These are phyloP conservation scores for Ptychobarbus kaznakovi DNA, from an alignment of 2,797 vertebrate species.

Conservation along the genomic window DNA sequence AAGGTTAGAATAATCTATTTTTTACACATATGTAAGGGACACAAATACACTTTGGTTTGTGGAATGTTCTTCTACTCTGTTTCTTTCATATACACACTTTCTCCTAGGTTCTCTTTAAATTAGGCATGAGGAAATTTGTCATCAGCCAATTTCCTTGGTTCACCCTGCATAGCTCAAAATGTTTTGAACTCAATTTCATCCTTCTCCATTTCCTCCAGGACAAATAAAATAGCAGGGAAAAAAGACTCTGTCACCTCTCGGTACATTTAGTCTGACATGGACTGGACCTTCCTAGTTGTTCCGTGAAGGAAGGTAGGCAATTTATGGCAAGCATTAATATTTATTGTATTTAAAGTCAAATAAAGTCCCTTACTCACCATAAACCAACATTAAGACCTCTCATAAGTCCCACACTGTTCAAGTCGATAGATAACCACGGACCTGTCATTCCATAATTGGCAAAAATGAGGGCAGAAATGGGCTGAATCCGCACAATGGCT, in stretches of 20 bases:
- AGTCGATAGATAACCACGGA: conserved; percentile 38
- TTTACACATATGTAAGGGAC: neutral
- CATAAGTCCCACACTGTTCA: conserved; percentile 33
- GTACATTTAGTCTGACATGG: neutral
- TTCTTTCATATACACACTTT: neutral
- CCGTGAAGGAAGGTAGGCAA: neutral
- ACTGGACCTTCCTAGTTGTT: neutral
- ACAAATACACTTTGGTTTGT: neutral
- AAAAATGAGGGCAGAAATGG: conserved; percentile 28
- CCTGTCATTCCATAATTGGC: conserved; percentile 43
- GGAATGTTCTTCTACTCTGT: neutral
- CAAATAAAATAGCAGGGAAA: conserved; percentile 15
- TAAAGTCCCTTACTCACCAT: conserved; percentile 18
- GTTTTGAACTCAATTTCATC: conserved; percentile 9
- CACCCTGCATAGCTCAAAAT: neutral
- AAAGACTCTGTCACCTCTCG: neutral
- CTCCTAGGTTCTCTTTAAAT: neutral
- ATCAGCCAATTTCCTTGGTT: neutral
- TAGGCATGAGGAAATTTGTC: neutral
- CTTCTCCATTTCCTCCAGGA: conserved; percentile 1
- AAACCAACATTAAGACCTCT: conserved; percentile 17
- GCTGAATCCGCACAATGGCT: conserved; percentile 44
- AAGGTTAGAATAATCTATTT: neutral
- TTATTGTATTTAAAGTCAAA: conserved; percentile 44
- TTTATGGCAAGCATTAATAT: conserved; percentile 35